These are phyloP conservation scores for Scomberomorus guttatus DNA, from an alignment of 2,797 vertebrate genomes.

Conservation along the genomic window DNA sequence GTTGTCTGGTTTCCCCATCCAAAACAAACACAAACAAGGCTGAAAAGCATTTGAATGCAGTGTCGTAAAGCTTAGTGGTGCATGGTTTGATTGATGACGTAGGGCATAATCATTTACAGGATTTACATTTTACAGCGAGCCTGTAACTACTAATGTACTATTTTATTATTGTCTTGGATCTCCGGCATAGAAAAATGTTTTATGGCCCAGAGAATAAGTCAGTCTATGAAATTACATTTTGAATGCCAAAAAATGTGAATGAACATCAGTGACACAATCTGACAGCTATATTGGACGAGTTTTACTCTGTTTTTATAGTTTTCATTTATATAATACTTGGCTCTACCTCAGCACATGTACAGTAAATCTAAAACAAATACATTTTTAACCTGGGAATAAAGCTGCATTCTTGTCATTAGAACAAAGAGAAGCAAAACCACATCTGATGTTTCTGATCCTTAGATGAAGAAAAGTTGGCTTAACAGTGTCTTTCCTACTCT, in stretches of 20 bases:
- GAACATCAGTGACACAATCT: not conserved
- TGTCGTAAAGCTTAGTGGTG: not conserved
- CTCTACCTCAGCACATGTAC: not conserved
- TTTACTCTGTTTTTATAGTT: not conserved
- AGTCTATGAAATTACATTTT: too few species aligned
- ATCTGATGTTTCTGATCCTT: not conserved
- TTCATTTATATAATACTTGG: not conserved
- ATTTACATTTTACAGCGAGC: not conserved
- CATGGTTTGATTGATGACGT: not conserved
- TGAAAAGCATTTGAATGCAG: slow-evolving; percentile 2
- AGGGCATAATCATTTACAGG: too few species aligned
- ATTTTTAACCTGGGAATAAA: not conserved
- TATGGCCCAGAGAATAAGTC: not conserved
- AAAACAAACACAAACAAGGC: slow-evolving; percentile 18
- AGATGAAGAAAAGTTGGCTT: not conserved
- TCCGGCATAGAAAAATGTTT: not conserved
- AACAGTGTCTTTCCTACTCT: slow-evolving; percentile 22
- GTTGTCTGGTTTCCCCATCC: slow-evolving; percentile 8
- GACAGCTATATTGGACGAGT: not conserved
- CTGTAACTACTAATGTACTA: not conserved
- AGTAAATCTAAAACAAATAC: not conserved
- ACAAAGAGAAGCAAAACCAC: not conserved
- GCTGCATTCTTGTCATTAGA: too few species aligned
- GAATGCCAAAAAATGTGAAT: not conserved
- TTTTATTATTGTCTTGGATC: not conserved